A percentile compares a stretch with the other conserved stretches of the same genome.
These are phyloP conservation scores for Hymenopus coronatus DNA, from an alignment of 2,888 invertebrate species.

Conservation along the genomic window DNA sequence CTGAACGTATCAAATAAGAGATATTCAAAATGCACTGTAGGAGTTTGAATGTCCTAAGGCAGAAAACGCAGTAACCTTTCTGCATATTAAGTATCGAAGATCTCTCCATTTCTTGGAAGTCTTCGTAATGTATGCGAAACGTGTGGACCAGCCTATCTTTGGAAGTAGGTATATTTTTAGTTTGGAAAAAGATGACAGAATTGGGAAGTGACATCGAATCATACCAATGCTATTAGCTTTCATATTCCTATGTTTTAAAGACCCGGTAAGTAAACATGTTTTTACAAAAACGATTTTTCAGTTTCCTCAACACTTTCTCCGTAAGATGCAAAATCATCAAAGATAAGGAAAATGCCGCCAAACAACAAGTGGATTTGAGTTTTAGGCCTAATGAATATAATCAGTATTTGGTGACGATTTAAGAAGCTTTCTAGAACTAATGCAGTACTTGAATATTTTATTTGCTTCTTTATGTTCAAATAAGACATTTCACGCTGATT, in stretches of 20 bases:
- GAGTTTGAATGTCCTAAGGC: neutral
- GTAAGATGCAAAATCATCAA: neutral
- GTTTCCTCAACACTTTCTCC: neutral
- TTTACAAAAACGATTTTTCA: neutral
- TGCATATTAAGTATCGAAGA: neutral
- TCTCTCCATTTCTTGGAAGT: neutral
- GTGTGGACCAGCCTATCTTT: neutral
- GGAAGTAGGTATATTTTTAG: neutral
- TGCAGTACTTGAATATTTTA: no score
- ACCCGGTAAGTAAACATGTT: neutral
- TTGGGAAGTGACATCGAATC: neutral
- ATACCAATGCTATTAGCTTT: neutral
- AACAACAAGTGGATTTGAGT: no score
- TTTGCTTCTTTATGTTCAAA: no score
- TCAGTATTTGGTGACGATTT: no score
- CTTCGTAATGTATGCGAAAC: neutral
- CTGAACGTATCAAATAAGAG: neutral
- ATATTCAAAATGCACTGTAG: neutral
- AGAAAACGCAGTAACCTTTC: neutral
- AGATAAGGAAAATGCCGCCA: no score
- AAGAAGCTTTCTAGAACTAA: no score
- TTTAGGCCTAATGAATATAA: no score
- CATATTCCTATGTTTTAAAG: neutral
- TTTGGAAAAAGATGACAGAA: neutral
- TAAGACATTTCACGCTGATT: no score